Percentiles rank a stretch among this genome's conserved stretches.
These are phyloP conservation scores for Pseudococcus longispinus DNA, from an alignment of 2,888 invertebrate genomes.

Conservation along the genomic window DNA sequence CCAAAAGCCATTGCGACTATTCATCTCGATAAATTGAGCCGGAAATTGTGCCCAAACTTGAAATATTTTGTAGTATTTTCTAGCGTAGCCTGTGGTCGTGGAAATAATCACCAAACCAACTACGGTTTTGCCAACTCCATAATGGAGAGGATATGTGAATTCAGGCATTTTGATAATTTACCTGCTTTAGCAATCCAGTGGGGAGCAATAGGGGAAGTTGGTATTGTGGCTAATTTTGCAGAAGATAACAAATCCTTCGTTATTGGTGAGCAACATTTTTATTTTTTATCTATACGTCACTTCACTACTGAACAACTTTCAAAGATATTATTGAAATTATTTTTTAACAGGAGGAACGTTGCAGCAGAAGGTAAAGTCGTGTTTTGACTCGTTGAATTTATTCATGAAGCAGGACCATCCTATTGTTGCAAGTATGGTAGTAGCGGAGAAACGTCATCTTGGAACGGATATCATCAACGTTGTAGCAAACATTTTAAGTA, in stretches of 20 bases:
- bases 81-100: constrained; percentile 89
- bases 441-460: constrained; percentile 79
- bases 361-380: constrained; percentile 84
- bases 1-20: constrained; percentile 85
- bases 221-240: constrained; percentile 68
- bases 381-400: constrained; percentile 71
- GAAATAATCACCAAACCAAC: constrained; percentile 89
- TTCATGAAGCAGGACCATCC: constrained; percentile 74
- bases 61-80: constrained; percentile 88
- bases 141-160: constrained; percentile 72
- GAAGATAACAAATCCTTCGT: constrained; percentile 73
- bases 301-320: no score
- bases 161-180: constrained; percentile 72
- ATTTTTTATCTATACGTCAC: no score
- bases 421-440: constrained; percentile 82
- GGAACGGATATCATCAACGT: constrained; percentile 74
- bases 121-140: constrained; percentile 88
- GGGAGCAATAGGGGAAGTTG: constrained; percentile 91
- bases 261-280: no score
- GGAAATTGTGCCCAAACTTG: constrained; percentile 67
- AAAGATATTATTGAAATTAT: background rate
- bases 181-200: constrained; percentile 88
- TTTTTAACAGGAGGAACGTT: constrained; percentile 74
- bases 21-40: constrained; percentile 74
- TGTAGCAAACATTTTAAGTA: constrained; percentile 69